These are phyloP conservation scores for Colossoma macropomum DNA, from an alignment of 2,113 vertebrate species.

Conservation along the genomic window DNA sequence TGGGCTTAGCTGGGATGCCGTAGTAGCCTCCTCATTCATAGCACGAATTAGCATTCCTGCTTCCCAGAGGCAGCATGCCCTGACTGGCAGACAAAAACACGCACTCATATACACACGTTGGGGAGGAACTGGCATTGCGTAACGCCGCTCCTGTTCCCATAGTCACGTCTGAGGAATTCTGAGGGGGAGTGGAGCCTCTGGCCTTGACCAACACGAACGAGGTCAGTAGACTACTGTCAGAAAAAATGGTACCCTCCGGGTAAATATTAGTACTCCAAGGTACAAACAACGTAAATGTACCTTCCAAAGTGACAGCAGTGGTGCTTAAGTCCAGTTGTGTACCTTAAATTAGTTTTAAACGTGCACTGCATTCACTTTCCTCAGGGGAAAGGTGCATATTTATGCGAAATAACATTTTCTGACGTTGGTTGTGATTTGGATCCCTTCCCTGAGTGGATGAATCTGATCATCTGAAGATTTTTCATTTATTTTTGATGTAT, in stretches of 20 bases:
- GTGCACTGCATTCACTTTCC: too few species aligned
- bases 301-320: too few species aligned
- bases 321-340: too few species aligned
- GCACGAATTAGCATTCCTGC: conserved; percentile 63
- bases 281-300: too few species aligned
- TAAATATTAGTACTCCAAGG: too few species aligned
- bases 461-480: too few species aligned
- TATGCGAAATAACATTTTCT: too few species aligned
- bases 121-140: conserved; percentile 6
- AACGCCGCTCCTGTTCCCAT: conserved; percentile 7
- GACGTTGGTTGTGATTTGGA: too few species aligned
- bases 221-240: not conserved
- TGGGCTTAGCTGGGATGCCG: conserved; percentile 45
- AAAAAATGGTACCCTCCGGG: not conserved
- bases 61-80: conserved; percentile 59
- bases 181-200: not conserved
- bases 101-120: not conserved
- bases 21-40: conserved; percentile 46
- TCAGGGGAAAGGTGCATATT: too few species aligned
- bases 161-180: conserved; percentile 10
- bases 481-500: too few species aligned
- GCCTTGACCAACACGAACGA: not conserved
- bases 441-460: too few species aligned
- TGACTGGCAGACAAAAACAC: conserved; percentile 36
- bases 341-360: too few species aligned